Percentiles rank a stretch among this genome's conserved stretches.
These are phyloP conservation scores for Chaitophorus viminalis DNA, from an alignment of 2,888 invertebrate genomes.

Conservation along the genomic window DNA sequence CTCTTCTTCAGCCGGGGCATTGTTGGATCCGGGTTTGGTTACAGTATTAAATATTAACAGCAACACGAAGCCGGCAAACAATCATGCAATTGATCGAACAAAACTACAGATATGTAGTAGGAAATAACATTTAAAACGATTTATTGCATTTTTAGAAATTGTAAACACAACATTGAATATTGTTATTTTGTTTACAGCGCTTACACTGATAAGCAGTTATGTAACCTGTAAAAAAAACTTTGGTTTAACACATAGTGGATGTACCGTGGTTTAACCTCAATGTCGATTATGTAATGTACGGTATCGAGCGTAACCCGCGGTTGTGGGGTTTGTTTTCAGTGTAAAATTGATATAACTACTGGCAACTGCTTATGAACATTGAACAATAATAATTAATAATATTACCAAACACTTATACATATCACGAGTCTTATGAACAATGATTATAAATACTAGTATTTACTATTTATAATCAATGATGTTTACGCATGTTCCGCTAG, in stretches of 20 bases:
- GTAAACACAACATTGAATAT: not conserved
- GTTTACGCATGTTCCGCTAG: no score
- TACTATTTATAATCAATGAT: no score
- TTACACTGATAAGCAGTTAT: slow-evolving; percentile 56
- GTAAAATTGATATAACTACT: not conserved
- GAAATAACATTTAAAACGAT: not conserved
- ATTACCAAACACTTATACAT: no score
- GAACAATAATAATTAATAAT: no score
- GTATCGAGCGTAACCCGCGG: no score
- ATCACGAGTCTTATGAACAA: no score
- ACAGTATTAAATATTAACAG: not conserved
- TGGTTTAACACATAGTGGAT: no score
- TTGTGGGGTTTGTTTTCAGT: not conserved
- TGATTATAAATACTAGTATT: no score
- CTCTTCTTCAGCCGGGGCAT: slow-evolving; percentile 53
- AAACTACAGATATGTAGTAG: not conserved
- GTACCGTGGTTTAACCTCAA: not conserved
- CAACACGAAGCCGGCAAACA: not conserved
- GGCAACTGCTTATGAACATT: no score
- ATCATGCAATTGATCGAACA: not conserved
- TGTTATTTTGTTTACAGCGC: slow-evolving; percentile 55
- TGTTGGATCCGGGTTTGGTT: not conserved
- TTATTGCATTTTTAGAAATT: slow-evolving; percentile 17
- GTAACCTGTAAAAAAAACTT: no score
- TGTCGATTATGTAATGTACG: no score